Base-by-base conservation (phyloP, 1,140 invertebrate genomes). In the Saxidomus purpurata region DNA sequence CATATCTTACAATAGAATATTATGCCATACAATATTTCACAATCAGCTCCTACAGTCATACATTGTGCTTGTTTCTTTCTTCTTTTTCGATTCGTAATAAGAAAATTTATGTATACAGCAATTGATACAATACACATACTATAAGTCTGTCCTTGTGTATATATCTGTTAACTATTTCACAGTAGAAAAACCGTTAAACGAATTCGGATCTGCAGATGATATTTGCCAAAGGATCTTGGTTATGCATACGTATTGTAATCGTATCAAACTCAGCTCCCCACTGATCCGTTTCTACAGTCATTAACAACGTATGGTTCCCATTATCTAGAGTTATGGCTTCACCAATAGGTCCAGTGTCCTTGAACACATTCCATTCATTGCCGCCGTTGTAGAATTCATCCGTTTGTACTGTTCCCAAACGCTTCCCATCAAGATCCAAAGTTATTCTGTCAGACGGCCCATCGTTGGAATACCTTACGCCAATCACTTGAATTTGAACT, bases 241-340 rank as follows among this genome's bases (percentile, higher is more conserved):
- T 69, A 9, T 43, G 34, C 22, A 38, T 36, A 63, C 25, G 22
- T 1, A 86, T 15, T 19, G 17, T 28, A 1, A 74, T 76, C 8
- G 17, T 36, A 28, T 86, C 67, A 25, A 86, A 69, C 40, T 86
- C 83, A 17, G 69, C 52, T 52, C 83, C 69, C 28, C 34, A 86
- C 15, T 86, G 25, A 38, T 86, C 83, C 8, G 83, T 76, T 3
- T 13, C 19, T 17, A 61, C 47, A 17, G 4, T 36, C 22, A 76
- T 34, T 28, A n/a, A 25, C 8, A 86, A 31, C 3, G 38, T 55
- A 76, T 86, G 36, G 11, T 31, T 52, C 1, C 83, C 83, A 8
- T 38, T 49, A 22, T 28, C 28, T n/a, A 86, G 28, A 22, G 40
- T 36, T 1, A 76, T 34, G 1, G 67, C 38, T 17, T 15, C 28